phyloP scores from a whole-genome alignment of 2,888 invertebrate genomes.

The Eristalis tenax region DNA sequence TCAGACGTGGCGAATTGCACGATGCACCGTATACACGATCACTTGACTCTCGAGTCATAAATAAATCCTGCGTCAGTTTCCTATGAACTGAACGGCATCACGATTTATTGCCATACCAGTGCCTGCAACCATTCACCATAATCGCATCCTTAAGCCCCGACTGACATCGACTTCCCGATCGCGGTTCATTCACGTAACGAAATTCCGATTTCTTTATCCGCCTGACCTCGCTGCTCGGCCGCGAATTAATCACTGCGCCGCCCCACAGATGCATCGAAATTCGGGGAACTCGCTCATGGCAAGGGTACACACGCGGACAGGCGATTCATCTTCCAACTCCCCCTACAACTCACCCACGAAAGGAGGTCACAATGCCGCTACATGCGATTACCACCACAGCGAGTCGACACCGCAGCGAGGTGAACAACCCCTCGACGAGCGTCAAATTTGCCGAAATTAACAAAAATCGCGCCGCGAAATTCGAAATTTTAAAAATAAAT shows the following conservation, averaged over 20 bases:
- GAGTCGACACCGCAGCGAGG: not conserved
- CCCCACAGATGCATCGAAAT: not conserved
- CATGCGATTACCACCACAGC: not conserved
- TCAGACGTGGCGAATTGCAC: no score
- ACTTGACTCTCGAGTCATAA: not conserved
- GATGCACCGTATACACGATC: not conserved
- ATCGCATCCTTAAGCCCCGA: not conserved
- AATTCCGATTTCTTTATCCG: slow-evolving; percentile 39
- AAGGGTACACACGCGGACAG: not conserved
- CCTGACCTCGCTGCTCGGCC: slow-evolving; percentile 49
- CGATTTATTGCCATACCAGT: not conserved
- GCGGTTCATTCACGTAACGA: slow-evolving; percentile 26
- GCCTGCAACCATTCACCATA: not conserved
- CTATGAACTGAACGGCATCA: not conserved
- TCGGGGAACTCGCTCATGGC: not conserved
- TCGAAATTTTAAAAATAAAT: slow-evolving; percentile 65
- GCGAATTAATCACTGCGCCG: slow-evolving; percentile 61
- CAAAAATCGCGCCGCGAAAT: slow-evolving; percentile 43
- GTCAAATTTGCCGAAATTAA: slow-evolving; percentile 53
- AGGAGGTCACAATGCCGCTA: not conserved
- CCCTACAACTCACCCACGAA: not conserved
- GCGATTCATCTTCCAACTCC: not conserved
- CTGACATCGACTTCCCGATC: not conserved
- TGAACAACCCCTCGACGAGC: slow-evolving; percentile 1
- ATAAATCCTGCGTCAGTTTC: not conserved